Conservation (phyloP, 2,888 invertebrate genomes). For the Esperia sulphurella region DNA sequence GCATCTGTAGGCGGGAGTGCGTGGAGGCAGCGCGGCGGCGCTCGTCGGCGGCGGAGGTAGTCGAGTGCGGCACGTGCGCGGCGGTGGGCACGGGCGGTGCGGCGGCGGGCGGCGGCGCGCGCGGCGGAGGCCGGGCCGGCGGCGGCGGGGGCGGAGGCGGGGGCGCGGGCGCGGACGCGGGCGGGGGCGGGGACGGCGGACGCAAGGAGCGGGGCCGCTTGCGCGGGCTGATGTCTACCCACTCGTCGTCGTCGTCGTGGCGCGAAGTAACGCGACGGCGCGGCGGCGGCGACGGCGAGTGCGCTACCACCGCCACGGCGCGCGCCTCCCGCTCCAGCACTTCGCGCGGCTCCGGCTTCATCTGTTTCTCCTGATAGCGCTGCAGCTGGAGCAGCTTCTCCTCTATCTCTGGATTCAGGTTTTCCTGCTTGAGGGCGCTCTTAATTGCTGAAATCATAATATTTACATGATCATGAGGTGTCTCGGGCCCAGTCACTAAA, state of each 20-base stretch:
- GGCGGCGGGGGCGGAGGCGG: slow-evolving; percentile 31
- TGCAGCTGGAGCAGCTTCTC: slow-evolving; percentile 94
- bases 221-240: slow-evolving; percentile 61
- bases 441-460: slow-evolving; percentile 84
- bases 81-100: slow-evolving; percentile 17
- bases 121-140: slow-evolving; percentile 36
- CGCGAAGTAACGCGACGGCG: slow-evolving; percentile 47
- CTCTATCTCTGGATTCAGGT: slow-evolving; percentile 94
- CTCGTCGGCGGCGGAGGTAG: slow-evolving; percentile 51
- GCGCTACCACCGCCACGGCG: slow-evolving; percentile 30
- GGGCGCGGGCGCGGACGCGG: slow-evolving; percentile 25
- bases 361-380: slow-evolving; percentile 89
- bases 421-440: slow-evolving; percentile 94
- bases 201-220: slow-evolving; percentile 39
- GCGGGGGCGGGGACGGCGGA: slow-evolving; percentile 20
- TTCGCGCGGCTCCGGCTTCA: slow-evolving; percentile 78
- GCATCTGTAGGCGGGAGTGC: slow-evolving; percentile 83
- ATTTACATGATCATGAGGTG: too few species aligned
- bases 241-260: slow-evolving; percentile 66
- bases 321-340: slow-evolving; percentile 56
- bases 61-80: slow-evolving; percentile 19
- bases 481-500: too few species aligned
- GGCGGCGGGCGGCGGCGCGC: slow-evolving; percentile 52
- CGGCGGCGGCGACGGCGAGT: slow-evolving; percentile 42
- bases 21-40: slow-evolving; percentile 77